phyloP scores from a whole-genome alignment of 2,888 invertebrate genomes.

The Brachyopa scutellaris region DNA sequence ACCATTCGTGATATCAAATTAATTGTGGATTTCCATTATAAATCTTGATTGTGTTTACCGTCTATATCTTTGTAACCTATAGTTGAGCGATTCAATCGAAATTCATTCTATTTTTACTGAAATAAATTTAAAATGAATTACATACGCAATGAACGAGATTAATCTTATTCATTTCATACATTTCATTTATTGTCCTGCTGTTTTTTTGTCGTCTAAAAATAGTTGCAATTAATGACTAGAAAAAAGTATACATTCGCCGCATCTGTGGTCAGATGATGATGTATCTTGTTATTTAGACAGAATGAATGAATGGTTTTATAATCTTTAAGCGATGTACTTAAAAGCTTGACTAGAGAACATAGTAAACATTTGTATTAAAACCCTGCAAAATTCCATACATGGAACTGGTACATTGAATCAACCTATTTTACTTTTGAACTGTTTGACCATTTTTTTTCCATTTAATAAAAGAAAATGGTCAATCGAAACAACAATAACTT shows the following conservation, averaged over 20 bases:
- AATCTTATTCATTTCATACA: neutral
- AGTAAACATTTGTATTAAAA: too few species aligned
- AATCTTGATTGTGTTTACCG: slow-evolving; percentile 16
- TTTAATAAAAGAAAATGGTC: too few species aligned
- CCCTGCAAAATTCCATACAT: too few species aligned
- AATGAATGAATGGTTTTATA: too few species aligned
- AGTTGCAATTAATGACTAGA: neutral
- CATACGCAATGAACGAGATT: neutral
- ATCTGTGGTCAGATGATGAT: neutral
- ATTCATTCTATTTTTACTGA: slow-evolving; percentile 28
- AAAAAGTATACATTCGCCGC: neutral
- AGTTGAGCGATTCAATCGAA: neutral
- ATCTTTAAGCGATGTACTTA: too few species aligned
- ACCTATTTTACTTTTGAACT: too few species aligned
- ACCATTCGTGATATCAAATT: neutral
- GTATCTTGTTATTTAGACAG: too few species aligned
- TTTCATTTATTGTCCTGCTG: neutral
- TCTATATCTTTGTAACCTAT: neutral
- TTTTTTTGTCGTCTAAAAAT: slow-evolving; percentile 16
- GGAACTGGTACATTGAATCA: too few species aligned
- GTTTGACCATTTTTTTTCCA: too few species aligned
- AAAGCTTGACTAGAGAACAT: too few species aligned
- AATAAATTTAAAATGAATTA: neutral
- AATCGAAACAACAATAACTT: too few species aligned
- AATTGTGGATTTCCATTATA: slow-evolving; percentile 15